These are phyloP conservation scores for Eulimnadia texana DNA, from an alignment of 1,140 invertebrate genomes.

Conservation along the genomic window DNA sequence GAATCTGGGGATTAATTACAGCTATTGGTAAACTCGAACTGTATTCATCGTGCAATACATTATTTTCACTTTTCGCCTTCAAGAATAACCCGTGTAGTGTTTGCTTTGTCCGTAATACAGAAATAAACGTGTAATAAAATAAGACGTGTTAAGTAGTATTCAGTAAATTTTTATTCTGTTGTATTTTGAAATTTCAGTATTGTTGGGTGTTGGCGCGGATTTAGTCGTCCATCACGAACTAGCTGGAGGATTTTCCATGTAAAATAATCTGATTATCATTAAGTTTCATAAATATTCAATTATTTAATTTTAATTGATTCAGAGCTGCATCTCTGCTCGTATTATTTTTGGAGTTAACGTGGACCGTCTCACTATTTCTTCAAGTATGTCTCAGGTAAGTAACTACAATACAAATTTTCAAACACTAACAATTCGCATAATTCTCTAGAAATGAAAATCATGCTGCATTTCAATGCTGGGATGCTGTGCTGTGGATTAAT, in stretches of 20 bases:
- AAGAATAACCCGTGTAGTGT: not conserved
- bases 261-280: conserved; percentile 26
- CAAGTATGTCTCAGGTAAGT: conserved; percentile 33
- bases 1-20: conserved; percentile 4
- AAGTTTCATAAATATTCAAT: not conserved
- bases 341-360: conserved; percentile 34
- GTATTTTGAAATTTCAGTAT: no score
- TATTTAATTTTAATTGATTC: conserved; percentile 21
- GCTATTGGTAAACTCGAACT: conserved; percentile 3
- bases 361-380: conserved; percentile 34
- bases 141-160: no score
- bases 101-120: not conserved
- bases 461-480: conserved; percentile 29
- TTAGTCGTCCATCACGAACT: conserved; percentile 30
- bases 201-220: conserved; percentile 33
- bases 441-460: conserved; percentile 17
- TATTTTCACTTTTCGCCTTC: no score
- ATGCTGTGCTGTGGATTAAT: conserved; percentile 30
- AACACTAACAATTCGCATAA: not conserved
- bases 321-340: conserved; percentile 29
- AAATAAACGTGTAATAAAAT: no score
- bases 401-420: no score
- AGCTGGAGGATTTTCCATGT: conserved; percentile 34
- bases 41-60: not conserved
- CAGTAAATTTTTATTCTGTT: no score